A percentile compares a stretch with the other conserved stretches of the same genome.
phyloP scores from a whole-genome alignment of 2,888 invertebrate genomes.

The Cephalotes varians region DNA sequence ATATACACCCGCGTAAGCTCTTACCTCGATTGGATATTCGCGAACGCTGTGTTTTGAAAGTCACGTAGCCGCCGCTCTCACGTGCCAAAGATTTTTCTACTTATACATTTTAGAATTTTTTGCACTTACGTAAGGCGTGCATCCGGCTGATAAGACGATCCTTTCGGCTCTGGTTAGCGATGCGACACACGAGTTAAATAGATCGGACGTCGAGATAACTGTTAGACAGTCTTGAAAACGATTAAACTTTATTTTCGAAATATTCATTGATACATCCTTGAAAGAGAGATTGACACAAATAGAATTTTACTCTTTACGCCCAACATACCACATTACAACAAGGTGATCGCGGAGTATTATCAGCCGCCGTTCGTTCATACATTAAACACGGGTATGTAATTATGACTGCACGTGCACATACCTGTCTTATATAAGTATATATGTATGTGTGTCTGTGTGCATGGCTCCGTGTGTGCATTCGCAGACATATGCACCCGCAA shows the following conservation, averaged over 20 bases:
- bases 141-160: not conserved
- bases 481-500: slow-evolving; percentile 39
- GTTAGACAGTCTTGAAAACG: slow-evolving; percentile 74
- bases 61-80: not conserved
- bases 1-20: slow-evolving; percentile 92
- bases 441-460: not conserved
- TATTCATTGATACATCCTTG: slow-evolving; percentile 79
- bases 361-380: slow-evolving; percentile 29
- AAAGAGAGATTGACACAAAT: slow-evolving; percentile 77
- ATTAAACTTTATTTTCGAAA: slow-evolving; percentile 81
- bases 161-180: not conserved
- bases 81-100: slow-evolving; percentile 55
- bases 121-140: not conserved
- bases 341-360: slow-evolving; percentile 8
- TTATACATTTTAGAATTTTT: not conserved
- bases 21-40: slow-evolving; percentile 91
- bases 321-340: not conserved
- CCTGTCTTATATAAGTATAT: not conserved
- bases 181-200: not conserved
- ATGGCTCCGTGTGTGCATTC: slow-evolving; percentile 3
- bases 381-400: slow-evolving; percentile 32
- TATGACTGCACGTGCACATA: slow-evolving; percentile 21
- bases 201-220: not conserved
- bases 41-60: slow-evolving; percentile 86
- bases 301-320: slow-evolving; percentile 66